phyloP scores from a whole-genome alignment of 2,888 invertebrate species.

The Andricus quercusramuli region DNA sequence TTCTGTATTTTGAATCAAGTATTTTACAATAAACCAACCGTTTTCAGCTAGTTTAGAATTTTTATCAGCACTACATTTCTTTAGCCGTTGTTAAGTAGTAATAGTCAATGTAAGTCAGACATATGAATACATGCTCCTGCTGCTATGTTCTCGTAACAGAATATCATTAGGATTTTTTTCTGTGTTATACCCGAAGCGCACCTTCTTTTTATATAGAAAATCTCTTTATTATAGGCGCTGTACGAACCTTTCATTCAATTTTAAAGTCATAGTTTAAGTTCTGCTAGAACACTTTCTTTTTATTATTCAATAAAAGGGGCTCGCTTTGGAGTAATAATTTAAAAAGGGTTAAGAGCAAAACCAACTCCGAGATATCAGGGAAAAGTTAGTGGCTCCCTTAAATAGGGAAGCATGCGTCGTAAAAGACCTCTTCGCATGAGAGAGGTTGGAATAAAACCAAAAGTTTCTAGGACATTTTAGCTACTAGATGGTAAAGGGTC shows the following conservation, averaged over 20 bases:
- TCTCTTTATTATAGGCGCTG: background rate
- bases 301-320: conserved; percentile 33
- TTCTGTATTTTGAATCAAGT: too few species aligned
- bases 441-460: conserved; percentile 23
- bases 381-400: conserved; percentile 19
- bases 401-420: conserved; percentile 31
- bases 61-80: too few species aligned
- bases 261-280: background rate
- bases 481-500: conserved; percentile 45
- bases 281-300: background rate
- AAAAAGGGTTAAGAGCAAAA: conserved; percentile 33
- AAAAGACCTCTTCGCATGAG: conserved; percentile 29
- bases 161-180: background rate
- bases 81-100: background rate
- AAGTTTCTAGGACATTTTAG: conserved; percentile 31
- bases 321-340: background rate
- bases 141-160: background rate
- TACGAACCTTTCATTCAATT: conserved; percentile 16
- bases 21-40: too few species aligned
- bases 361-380: conserved; percentile 1
- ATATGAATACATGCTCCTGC: background rate
- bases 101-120: background rate
- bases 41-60: too few species aligned
- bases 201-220: background rate
- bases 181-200: background rate